Evolutionary conservation across 1,140 invertebrate genomes (phyloP), one percentile per base, ranked within the genome.

Genomic region (Atopsyche davidsoni): DNA sequence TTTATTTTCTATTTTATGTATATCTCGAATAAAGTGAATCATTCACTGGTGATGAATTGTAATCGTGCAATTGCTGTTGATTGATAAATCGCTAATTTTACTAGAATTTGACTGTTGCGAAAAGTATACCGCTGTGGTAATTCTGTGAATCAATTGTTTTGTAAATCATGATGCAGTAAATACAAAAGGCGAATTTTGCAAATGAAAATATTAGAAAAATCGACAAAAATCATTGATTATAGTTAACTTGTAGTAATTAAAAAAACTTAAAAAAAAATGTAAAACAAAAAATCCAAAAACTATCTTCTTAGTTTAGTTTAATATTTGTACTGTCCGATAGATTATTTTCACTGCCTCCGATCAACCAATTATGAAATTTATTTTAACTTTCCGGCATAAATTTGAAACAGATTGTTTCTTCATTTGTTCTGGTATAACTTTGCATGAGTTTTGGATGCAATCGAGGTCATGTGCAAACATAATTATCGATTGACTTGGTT

Each of bases 241-340:
- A 51, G 41, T 51, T 51, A 51, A 44, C 32, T 18, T 44, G 16
- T 51, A 51, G 41, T 39, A 31, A 39, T 17, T 19, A 21, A 39
- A 39, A 39, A 3, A 39, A 51, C 32, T 44, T 19, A 51, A 53
- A 53, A 57, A 56, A 57, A 57, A 57, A 53, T 24, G 43, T 36
- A 40, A 57, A 55, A 57, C 14, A 22, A 21, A 57, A 57, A 57
- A 53, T 46, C 55, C 51, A 57, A 57, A 57, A 57, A 57, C 44
- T 57, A 53, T 57, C 55, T 57, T 57, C 51, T 49, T 52, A 53
- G 47, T 43, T 50, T 57, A 57, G 55, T 57, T 51, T 39, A 43
- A 50, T 45, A 57, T 57, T 57, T 57, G 55, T 57, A 57, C 55
- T 57, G 50, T 57, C 50, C 48, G 28, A 57, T 57, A 52, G 48